Base-by-base conservation (phyloP, 2,113 vertebrate genomes). In the Phaetusa simplex region DNA sequence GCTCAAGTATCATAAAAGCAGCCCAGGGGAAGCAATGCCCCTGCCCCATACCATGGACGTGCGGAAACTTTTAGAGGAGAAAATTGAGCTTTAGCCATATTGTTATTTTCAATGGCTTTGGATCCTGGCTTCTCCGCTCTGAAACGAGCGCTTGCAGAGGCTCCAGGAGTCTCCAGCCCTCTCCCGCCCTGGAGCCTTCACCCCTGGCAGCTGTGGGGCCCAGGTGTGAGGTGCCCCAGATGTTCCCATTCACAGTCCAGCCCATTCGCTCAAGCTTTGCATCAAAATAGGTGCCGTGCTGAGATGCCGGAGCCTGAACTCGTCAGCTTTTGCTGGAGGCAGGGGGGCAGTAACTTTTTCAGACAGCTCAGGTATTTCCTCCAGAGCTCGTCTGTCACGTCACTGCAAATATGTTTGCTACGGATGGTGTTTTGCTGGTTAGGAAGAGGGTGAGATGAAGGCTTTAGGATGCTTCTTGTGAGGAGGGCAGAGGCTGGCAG, bases 361-460 rank as follows among this genome's bases (percentile, higher is more conserved):
- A 95, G 86, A 49, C 74, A 86, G 82, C 56, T 82, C 90, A 90
- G 92, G 82, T 88, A 83, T 95, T 95, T 95, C 85, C 85, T 95
- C 43, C 78, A 69, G 66, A 93, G 66, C 74, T 90, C 0, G 5
- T 90, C 91, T 86, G 64, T 82, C 86, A 88, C 86, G 17, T 73
- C 86, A 21, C 24, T 40, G 59, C 40, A 49, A 43, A 38, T 13
- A 56, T 0, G 0, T 34, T 59, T 80, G 32, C 34, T 87, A 43
- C 14, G 29, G 52, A 9, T 45, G 78, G 12, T 14, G 43, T 67
- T 91, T 59, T 40, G 49, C 36, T 70, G 64, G 45, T 56, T 61
- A 26, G 43, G 50, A 66, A 43, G 0, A 5, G n/a, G 21, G 22
- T 82, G 26, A 3, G 5, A 13, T 0, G 21, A 70, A 88, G 59